Base-by-base conservation (phyloP, 2,797 vertebrate genomes). In the Acridotheres tristis region DNA sequence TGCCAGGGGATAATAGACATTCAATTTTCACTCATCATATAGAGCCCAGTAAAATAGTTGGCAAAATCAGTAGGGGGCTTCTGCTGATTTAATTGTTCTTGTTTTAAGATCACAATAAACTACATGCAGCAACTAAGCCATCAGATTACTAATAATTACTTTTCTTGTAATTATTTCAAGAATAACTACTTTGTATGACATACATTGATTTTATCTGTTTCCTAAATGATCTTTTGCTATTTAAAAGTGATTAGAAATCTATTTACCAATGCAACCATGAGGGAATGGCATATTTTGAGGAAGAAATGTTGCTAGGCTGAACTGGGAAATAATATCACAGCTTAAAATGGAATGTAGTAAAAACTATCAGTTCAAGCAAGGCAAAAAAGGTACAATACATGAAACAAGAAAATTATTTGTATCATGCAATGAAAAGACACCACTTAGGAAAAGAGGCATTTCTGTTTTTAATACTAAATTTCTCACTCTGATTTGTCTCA, bases 231-330 rank as follows among this genome's bases (percentile, higher is more conserved):
- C 22, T 61, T 94, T 85, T 88, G 25, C 18, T 58, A 88, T 95
- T 93, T 91, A 85, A 80, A 55, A 88, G n/a, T 75, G 81, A 93
- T 94, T 65, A 89, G 51, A 93, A 92, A 94, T 55, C 79, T 93
- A 83, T 48, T 88, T 96, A 63, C 58, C 67, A 85, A 48, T 40
- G 38, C 45, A 95, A 18, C 12, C 48, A 10, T 71, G 42, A 86
- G 69, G 68, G 69, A 94, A 85, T 4, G 5, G 21, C n/a, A 51
- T 53, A 51, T 27, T 94, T 61, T 30, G 40, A 71, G 66, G 74
- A 84, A 42, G 74, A 50, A 77, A 69, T 22, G 48, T 29, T 81
- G 40, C 34, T 82, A 87, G 47, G 22, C 58, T 74, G 29, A 19
- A 84, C 29, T 42, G 30, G 16, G 42, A 82, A 92, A 79, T 67